These are phyloP conservation scores for Zelostemma sp. DNA, from an alignment of 1,140 invertebrate genomes.

Conservation along the genomic window DNA sequence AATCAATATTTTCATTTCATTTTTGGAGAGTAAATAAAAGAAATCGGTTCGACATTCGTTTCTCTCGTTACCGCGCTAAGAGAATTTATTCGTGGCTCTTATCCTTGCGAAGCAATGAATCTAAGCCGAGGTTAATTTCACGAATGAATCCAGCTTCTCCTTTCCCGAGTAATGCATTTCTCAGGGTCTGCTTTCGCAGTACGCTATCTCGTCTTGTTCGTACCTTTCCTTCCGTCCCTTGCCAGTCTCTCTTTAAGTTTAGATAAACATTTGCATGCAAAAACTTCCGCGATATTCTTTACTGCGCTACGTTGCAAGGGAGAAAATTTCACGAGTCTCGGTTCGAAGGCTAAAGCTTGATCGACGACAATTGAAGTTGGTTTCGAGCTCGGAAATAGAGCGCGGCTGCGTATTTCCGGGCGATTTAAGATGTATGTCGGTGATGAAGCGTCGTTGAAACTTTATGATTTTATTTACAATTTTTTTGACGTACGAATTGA, in stretches of 20 bases:
- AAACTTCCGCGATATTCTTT: constrained; percentile 14
- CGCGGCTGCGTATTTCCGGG: not conserved
- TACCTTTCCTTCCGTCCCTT: constrained; percentile 1
- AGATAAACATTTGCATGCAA: constrained; percentile 18
- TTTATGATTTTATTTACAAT: no score
- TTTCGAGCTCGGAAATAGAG: not conserved
- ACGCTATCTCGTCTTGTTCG: constrained; percentile 7
- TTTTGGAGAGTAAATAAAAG: no score
- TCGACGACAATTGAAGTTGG: constrained; percentile 19
- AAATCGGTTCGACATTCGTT: constrained; percentile 1
- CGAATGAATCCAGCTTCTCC: constrained; percentile 28
- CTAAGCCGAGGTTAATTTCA: constrained; percentile 24
- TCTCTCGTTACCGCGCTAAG: constrained; percentile 14
- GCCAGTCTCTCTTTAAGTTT: constrained; percentile 12
- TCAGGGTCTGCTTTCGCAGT: constrained; percentile 19
- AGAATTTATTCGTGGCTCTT: constrained; percentile 20
- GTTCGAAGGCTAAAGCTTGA: constrained; percentile 11
- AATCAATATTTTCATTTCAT: no score
- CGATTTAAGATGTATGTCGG: no score
- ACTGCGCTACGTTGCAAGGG: not conserved
- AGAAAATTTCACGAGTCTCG: constrained; percentile 16
- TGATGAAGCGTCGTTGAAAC: no score
- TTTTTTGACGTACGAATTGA: no score
- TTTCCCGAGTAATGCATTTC: constrained; percentile 28
- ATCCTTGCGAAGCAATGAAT: constrained; percentile 23